Evolutionary conservation across 2,888 invertebrate species (phyloP).

Genomic region (Emmelina monodactyla): DNA sequence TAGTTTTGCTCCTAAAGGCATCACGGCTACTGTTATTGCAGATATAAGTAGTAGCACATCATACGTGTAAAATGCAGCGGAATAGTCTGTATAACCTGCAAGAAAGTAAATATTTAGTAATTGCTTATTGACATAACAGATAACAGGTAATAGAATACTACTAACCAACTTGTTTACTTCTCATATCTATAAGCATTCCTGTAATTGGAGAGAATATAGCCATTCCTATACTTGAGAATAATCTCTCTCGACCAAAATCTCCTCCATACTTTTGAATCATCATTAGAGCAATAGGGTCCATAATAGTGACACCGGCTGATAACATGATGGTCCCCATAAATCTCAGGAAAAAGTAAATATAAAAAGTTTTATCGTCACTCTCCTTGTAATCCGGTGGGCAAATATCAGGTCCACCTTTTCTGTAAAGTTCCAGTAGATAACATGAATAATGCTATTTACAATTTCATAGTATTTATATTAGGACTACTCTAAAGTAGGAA

Average conservation of each 20-base stretch:
- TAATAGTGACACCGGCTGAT: constrained; percentile 85
- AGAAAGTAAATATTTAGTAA: constrained; percentile 39
- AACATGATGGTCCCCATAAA: constrained; percentile 83
- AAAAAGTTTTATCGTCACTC: constrained; percentile 80
- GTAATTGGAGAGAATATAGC: constrained; percentile 83
- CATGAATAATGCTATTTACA: neutral
- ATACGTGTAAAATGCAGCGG: constrained; percentile 87
- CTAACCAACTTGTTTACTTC: constrained; percentile 66
- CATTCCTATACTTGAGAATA: constrained; percentile 84
- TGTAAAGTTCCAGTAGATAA: constrained; percentile 38
- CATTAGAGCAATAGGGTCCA: constrained; percentile 87
- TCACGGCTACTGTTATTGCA: constrained; percentile 75
- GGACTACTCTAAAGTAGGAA: neutral
- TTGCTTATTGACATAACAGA: constrained; percentile 45
- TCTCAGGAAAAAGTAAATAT: constrained; percentile 81
- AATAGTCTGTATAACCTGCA: constrained; percentile 82
- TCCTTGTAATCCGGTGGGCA: constrained; percentile 83
- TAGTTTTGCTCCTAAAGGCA: constrained; percentile 80
- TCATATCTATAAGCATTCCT: constrained; percentile 79
- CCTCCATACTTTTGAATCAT: constrained; percentile 86
- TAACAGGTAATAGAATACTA: constrained; percentile 41
- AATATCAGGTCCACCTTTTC: constrained; percentile 76
- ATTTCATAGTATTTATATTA: constrained; percentile 22
- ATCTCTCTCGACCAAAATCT: constrained; percentile 81
- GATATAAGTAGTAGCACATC: constrained; percentile 77